Percentiles rank a stretch among this genome's conserved stretches.
These are phyloP conservation scores for Brachypteracias leptosomus DNA, from an alignment of 2,113 vertebrate species.

Conservation along the genomic window DNA sequence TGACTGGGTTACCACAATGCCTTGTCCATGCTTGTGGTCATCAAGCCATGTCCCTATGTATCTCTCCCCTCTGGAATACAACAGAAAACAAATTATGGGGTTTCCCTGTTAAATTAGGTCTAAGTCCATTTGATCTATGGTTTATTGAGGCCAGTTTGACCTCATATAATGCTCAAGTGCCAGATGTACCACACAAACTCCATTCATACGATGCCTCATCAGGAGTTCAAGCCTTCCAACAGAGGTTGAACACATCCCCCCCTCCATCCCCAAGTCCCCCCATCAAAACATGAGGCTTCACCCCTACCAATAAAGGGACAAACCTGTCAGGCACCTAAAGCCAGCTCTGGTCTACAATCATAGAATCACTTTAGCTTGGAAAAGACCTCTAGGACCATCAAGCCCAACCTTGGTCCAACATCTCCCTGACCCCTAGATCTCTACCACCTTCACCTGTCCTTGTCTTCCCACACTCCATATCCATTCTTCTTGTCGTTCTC, in stretches of 20 bases:
- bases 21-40: slow-evolving; percentile 67
- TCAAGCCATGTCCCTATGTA: slow-evolving; percentile 79
- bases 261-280: neutral
- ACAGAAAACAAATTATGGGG: fast-evolving
- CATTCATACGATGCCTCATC: fast-evolving
- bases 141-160: neutral
- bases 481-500: slow-evolving; percentile 68
- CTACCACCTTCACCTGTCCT: slow-evolving; percentile 58
- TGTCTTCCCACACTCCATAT: slow-evolving; percentile 75
- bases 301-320: no score
- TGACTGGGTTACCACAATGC: slow-evolving; percentile 75
- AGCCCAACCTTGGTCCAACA: no score
- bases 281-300: neutral
- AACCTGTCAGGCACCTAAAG: neutral
- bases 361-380: no score
- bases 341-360: no score
- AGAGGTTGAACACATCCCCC: neutral
- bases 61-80: slow-evolving; percentile 68
- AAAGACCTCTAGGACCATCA: no score
- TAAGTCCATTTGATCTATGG: neutral
- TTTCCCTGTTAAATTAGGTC: neutral
- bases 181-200: neutral
- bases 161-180: fast-evolving
- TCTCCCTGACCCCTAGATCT: no score
- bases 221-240: neutral